Percentiles rank a stretch among this genome's conserved stretches.
Conservation (phyloP, 2,797 vertebrate genomes). For the Crossoptilon crossoptilon region DNA sequence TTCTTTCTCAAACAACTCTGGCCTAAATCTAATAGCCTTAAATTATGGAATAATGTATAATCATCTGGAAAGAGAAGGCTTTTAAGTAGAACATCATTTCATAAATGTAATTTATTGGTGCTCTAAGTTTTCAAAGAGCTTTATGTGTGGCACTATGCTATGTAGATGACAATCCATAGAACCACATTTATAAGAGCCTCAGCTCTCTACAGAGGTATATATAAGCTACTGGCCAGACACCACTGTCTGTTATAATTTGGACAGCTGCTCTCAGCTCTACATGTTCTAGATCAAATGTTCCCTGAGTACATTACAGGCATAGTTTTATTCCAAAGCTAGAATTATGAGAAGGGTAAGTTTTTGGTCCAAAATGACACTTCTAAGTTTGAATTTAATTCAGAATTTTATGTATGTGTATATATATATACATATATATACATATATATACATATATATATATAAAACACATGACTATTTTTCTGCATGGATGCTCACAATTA, state of each 20-base stretch:
- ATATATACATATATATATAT: background rate
- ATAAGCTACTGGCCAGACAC: background rate
- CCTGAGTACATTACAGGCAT: background rate
- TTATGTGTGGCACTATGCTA: background rate
- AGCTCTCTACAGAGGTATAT: background rate
- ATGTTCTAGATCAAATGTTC: too few species aligned
- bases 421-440: background rate
- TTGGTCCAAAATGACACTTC: background rate
- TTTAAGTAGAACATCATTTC: background rate
- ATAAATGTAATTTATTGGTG: background rate
- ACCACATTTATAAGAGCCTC: background rate
- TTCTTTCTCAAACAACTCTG: background rate
- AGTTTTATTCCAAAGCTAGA: background rate
- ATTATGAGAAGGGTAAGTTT: background rate
- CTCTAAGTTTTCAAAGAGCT: background rate
- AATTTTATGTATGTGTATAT: background rate
- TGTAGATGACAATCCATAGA: background rate
- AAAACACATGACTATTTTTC: background rate
- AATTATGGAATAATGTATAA: background rate
- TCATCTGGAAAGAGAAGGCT: background rate
- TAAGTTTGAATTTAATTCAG: background rate
- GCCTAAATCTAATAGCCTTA: background rate
- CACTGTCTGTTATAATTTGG: background rate
- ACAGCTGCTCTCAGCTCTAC: background rate
- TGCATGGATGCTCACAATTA: background rate